Conservation (phyloP, 1,140 invertebrate species). For the Heliconius hewitsoni region DNA sequence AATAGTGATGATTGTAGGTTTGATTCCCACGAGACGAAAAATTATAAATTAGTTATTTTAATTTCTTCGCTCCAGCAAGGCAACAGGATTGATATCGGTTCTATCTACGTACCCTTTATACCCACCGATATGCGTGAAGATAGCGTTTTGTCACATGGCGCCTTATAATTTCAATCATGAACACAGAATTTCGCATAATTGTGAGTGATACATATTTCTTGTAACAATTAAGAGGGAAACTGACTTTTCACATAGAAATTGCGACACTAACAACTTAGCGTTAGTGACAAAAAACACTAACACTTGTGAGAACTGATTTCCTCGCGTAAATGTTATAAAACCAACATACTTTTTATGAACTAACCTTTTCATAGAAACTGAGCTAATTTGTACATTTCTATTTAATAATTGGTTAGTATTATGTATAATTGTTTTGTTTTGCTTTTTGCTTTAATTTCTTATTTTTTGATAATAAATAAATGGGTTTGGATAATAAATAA, state of each 20-base stretch:
- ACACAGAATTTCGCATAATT: neutral
- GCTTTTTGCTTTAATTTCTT: neutral
- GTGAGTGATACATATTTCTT: neutral
- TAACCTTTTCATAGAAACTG: neutral
- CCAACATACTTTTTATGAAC: neutral
- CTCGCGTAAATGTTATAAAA: slow-evolving; percentile 24
- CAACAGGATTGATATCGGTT: no score
- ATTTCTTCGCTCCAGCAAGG: no score
- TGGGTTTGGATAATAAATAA: no score
- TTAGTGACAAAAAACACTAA: slow-evolving; percentile 29
- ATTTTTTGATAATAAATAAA: neutral
- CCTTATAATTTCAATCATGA: neutral
- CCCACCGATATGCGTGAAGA: neutral
- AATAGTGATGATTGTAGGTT: no score
- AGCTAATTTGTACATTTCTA: slow-evolving; percentile 9
- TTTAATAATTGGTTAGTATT: neutral
- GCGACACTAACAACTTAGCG: slow-evolving; percentile 26
- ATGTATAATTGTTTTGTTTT: neutral
- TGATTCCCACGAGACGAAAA: no score
- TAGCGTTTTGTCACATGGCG: neutral
- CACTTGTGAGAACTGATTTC: slow-evolving; percentile 32
- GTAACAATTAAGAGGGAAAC: slow-evolving; percentile 8
- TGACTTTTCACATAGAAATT: slow-evolving; percentile 34
- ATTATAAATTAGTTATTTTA: no score
- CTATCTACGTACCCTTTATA: no score